Evolutionary conservation across 2,888 invertebrate species (phyloP).

Genomic region (Cantharis lateralis): DNA sequence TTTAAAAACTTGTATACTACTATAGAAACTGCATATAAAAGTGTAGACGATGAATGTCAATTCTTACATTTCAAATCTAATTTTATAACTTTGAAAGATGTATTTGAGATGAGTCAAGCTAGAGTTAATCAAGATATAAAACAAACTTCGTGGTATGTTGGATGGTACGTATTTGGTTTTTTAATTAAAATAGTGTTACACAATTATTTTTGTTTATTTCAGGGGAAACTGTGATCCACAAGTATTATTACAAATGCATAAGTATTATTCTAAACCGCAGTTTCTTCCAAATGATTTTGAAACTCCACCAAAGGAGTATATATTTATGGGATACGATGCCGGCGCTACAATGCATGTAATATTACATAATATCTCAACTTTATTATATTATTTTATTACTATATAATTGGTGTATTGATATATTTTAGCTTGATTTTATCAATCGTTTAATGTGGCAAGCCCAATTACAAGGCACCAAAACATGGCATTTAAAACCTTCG

Average conservation of each 20-base stretch:
- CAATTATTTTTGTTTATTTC: slow-evolving; percentile 35
- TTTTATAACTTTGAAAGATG: slow-evolving; percentile 74
- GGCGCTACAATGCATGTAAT: slow-evolving; percentile 90
- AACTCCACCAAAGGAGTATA: slow-evolving; percentile 85
- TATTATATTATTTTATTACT: too few species aligned
- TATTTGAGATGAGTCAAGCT: slow-evolving; percentile 73
- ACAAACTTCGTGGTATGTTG: slow-evolving; percentile 84
- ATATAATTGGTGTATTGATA: background rate
- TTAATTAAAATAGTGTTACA: background rate
- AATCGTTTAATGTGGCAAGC: slow-evolving; percentile 93
- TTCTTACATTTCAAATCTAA: slow-evolving; percentile 86
- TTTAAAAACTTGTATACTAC: slow-evolving; percentile 72
- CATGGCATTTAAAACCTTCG: slow-evolving; percentile 82
- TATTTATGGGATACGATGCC: slow-evolving; percentile 89
- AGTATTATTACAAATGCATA: slow-evolving; percentile 72
- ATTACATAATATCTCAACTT: slow-evolving; percentile 29
- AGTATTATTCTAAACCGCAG: slow-evolving; percentile 79
- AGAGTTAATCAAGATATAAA: slow-evolving; percentile 66
- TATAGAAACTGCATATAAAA: slow-evolving; percentile 72
- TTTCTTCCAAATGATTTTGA: slow-evolving; percentile 90
- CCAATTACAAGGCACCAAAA: slow-evolving; percentile 83
- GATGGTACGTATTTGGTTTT: slow-evolving; percentile 69
- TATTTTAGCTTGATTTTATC: slow-evolving; percentile 83
- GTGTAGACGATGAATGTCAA: slow-evolving; percentile 80
- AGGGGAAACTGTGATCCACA: slow-evolving; percentile 89